phyloP scores from a whole-genome alignment of 2,888 invertebrate species.

The Drosophila meridiana region DNA sequence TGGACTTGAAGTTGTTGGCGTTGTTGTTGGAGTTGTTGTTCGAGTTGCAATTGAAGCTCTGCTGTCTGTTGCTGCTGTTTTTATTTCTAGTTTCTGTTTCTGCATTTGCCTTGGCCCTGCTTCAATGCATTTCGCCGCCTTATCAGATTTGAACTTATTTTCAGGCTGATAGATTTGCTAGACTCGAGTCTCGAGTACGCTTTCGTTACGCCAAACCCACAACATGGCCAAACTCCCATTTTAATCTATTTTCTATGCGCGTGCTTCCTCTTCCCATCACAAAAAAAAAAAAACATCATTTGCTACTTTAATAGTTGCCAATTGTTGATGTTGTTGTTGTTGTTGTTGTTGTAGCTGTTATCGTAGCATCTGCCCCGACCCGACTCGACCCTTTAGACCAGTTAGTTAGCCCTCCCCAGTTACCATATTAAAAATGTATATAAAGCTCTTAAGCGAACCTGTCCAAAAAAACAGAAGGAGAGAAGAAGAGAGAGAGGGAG shows the following conservation, averaged over 20 bases:
- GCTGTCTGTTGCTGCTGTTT: slow-evolving; percentile 29
- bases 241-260: slow-evolving; percentile 75
- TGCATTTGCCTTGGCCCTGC: slow-evolving; percentile 66
- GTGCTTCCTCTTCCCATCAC: slow-evolving; percentile 51
- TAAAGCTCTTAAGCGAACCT: slow-evolving; percentile 79
- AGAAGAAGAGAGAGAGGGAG: neutral
- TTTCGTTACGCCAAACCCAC: slow-evolving; percentile 22
- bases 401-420: slow-evolving; percentile 53
- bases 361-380: slow-evolving; percentile 60
- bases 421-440: slow-evolving; percentile 78
- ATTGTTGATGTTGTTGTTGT: slow-evolving; percentile 40
- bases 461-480: slow-evolving; percentile 28
- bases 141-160: slow-evolving; percentile 77
- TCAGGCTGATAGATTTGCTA: slow-evolving; percentile 69
- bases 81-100: slow-evolving; percentile 37
- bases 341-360: slow-evolving; percentile 53
- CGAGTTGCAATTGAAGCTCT: slow-evolving; percentile 31
- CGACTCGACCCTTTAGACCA: slow-evolving; percentile 63
- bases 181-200: slow-evolving; percentile 4
- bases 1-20: slow-evolving; percentile 12
- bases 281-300: slow-evolving; percentile 66
- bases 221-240: slow-evolving; percentile 38
- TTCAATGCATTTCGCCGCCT: slow-evolving; percentile 67
- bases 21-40: neutral
- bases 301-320: slow-evolving; percentile 76